Evolutionary conservation across 2,797 vertebrate genomes (phyloP).

Genomic region (Lithobates pipiens): DNA sequence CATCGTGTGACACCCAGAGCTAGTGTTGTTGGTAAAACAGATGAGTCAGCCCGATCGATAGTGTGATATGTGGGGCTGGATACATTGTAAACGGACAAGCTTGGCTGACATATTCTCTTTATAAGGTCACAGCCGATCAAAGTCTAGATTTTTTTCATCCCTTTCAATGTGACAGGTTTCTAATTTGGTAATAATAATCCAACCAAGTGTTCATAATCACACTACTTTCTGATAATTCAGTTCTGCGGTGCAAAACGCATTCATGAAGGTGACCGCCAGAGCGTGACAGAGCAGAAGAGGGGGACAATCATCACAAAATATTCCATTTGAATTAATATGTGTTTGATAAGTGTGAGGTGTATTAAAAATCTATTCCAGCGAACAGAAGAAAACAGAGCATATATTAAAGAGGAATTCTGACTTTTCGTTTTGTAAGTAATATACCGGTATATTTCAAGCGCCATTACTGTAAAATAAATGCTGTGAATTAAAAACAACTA

Average conservation of each 20-base stretch:
- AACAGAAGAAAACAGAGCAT: constrained; percentile 1
- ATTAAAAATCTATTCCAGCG: constrained; percentile 20
- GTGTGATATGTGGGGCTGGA: constrained; percentile 70
- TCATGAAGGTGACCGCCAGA: constrained; percentile 49
- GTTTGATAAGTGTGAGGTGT: constrained; percentile 50
- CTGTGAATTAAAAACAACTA: no score
- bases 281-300: constrained; percentile 52
- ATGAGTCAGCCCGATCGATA: constrained; percentile 81
- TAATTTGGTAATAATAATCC: constrained; percentile 60
- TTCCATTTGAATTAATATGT: constrained; percentile 53
- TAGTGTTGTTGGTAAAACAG: constrained; percentile 73
- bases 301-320: constrained; percentile 48
- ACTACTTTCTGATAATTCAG: constrained; percentile 51
- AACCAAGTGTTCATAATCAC: constrained; percentile 59
- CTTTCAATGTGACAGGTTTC: constrained; percentile 46
- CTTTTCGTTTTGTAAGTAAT: not conserved
- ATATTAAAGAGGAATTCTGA: not conserved
- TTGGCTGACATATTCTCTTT: constrained; percentile 81
- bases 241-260: constrained; percentile 50
- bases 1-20: constrained; percentile 76
- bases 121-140: constrained; percentile 72
- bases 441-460: not conserved
- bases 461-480: not conserved
- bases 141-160: constrained; percentile 67
- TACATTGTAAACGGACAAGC: constrained; percentile 77